These are phyloP conservation scores for Drosophila bocki DNA, from an alignment of 1,140 invertebrate species.

Conservation along the genomic window DNA sequence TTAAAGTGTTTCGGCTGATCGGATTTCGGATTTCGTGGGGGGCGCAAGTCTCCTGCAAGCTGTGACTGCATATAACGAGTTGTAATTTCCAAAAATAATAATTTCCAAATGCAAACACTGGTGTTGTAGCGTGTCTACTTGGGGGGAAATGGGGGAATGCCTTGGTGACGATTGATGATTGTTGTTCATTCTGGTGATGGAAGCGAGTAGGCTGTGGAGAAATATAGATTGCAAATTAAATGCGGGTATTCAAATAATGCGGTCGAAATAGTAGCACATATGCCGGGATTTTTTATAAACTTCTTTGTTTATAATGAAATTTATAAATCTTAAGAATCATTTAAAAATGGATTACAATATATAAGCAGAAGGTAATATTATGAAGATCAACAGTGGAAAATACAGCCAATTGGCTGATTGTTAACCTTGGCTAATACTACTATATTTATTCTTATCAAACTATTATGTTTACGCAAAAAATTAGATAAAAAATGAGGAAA, in stretches of 20 bases:
- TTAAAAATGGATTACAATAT: neutral
- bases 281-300: no score
- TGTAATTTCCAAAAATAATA: constrained; percentile 75
- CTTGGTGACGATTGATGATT: constrained; percentile 56
- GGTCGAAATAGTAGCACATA: neutral
- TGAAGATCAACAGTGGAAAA: neutral
- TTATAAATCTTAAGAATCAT: neutral
- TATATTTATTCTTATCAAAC: neutral
- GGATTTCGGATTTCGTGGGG: constrained; percentile 8
- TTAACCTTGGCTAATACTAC: neutral
- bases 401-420: neutral
- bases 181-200: constrained; percentile 45
- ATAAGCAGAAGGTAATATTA: neutral
- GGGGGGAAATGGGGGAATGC: constrained; percentile 72
- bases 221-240: constrained; percentile 1
- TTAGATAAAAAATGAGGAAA: neutral
- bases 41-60: constrained; percentile 23
- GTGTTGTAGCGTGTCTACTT: constrained; percentile 39
- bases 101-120: constrained; percentile 54
- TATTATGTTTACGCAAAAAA: neutral
- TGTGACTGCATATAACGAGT: constrained; percentile 64
- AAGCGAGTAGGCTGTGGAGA: constrained; percentile 13
- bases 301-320: no score
- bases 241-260: neutral
- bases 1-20: constrained; percentile 48